Percentiles rank a stretch among this genome's conserved stretches.
Evolutionary conservation across 2,113 vertebrate species (phyloP).

Genomic region (Capricornis sumatraensis): DNA sequence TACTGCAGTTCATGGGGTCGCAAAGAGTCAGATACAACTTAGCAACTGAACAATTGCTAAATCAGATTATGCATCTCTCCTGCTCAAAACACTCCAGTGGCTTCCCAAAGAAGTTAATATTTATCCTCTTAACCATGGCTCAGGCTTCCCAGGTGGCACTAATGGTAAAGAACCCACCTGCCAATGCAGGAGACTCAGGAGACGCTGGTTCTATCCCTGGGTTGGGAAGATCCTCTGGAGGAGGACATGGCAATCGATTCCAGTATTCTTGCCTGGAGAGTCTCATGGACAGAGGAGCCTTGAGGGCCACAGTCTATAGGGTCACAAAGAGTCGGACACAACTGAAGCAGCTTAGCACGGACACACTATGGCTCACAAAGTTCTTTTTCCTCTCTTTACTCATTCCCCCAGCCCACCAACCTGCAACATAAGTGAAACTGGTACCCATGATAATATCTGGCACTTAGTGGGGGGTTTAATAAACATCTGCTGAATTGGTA

Average conservation of each 20-base stretch:
- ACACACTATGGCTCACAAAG: neutral
- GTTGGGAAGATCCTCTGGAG: neutral
- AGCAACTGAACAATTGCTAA: neutral
- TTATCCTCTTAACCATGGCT: neutral
- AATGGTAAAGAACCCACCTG: neutral
- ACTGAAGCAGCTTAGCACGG: neutral
- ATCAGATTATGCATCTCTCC: neutral
- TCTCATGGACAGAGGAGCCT: neutral
- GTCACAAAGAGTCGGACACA: neutral
- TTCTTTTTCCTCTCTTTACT: neutral
- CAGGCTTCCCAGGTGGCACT: neutral
- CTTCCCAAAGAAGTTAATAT: neutral
- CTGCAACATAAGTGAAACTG: neutral
- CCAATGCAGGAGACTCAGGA: neutral
- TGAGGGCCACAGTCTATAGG: neutral
- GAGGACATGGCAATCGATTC: neutral
- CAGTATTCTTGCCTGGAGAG: neutral
- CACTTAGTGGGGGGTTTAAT: neutral
- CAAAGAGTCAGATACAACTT: neutral
- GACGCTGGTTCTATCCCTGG: neutral
- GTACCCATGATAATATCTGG: neutral
- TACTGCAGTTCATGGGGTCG: neutral
- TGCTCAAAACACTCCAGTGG: neutral
- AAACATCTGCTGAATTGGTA: neutral
- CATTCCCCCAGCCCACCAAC: neutral